phyloP scores from a whole-genome alignment of 2,888 invertebrate genomes.

The Bellardia bayeri region DNA sequence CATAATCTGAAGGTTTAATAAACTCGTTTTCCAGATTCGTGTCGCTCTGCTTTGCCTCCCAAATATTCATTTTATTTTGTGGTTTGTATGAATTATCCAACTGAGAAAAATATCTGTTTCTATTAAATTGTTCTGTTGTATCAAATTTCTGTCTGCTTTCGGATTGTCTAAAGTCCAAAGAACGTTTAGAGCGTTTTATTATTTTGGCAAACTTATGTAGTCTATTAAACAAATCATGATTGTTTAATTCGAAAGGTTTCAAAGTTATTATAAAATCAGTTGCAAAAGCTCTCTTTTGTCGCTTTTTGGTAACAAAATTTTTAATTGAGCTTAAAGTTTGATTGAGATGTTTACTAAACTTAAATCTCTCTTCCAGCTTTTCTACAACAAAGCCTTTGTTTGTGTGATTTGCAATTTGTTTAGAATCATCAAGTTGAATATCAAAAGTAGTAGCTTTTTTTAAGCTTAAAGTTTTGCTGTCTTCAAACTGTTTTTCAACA shows the following conservation, averaged over 20 bases:
- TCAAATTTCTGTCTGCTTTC: neutral
- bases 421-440: too few relatives aligned
- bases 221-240: neutral
- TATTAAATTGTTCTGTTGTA: neutral
- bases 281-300: neutral
- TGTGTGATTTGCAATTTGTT: too few relatives aligned
- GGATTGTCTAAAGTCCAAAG: neutral
- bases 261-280: neutral
- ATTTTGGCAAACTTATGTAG: neutral
- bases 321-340: neutral
- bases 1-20: slow-evolving; percentile 1
- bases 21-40: neutral
- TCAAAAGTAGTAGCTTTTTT: too few relatives aligned
- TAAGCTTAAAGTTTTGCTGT: too few relatives aligned
- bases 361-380: neutral
- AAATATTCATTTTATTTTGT: neutral
- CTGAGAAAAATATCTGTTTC: neutral
- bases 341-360: neutral
- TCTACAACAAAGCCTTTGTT: neutral
- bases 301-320: neutral
- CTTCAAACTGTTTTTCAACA: too few relatives aligned
- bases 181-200: slow-evolving; percentile 26
- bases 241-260: neutral
- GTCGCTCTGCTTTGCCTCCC: neutral
- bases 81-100: slow-evolving; percentile 12